Evolutionary conservation across 2,888 invertebrate species (phyloP).

Genomic region (Epistrophe grossulariae): DNA sequence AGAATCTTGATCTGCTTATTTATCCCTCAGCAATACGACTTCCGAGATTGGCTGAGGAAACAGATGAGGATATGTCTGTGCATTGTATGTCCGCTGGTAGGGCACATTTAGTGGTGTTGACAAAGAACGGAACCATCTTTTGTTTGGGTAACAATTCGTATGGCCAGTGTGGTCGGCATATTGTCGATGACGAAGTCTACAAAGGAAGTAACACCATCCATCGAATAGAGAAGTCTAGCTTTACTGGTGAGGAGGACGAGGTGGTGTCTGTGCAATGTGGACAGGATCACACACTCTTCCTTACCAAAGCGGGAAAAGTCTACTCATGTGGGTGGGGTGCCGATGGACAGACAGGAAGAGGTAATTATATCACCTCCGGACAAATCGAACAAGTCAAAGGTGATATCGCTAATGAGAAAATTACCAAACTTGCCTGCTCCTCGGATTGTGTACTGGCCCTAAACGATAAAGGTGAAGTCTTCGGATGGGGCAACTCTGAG

Average conservation of each 20-base stretch:
- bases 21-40: slow-evolving; percentile 89
- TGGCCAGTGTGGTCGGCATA: slow-evolving; percentile 95
- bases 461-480: slow-evolving; percentile 94
- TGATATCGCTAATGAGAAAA: slow-evolving; percentile 92
- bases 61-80: slow-evolving; percentile 83
- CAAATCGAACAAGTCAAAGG: slow-evolving; percentile 88
- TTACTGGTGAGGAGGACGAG: slow-evolving; percentile 87
- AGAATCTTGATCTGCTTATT: slow-evolving; percentile 88
- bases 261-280: slow-evolving; percentile 89
- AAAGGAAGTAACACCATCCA: slow-evolving; percentile 87
- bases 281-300: slow-evolving; percentile 91
- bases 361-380: slow-evolving; percentile 87
- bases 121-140: slow-evolving; percentile 91
- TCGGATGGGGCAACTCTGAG: slow-evolving; percentile 99
- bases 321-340: slow-evolving; percentile 97
- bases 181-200: slow-evolving; percentile 91
- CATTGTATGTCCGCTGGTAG: slow-evolving; percentile 89
- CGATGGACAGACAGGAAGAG: slow-evolving; percentile 96
- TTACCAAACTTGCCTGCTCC: slow-evolving; percentile 91
- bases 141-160: slow-evolving; percentile 95
- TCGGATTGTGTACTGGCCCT: slow-evolving; percentile 96
- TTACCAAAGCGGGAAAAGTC: slow-evolving; percentile 92
- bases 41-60: slow-evolving; percentile 85
- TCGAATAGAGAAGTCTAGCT: slow-evolving; percentile 87
- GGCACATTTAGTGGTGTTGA: slow-evolving; percentile 92